These are phyloP conservation scores for Camponotus floridanus DNA, from an alignment of 1,140 invertebrate genomes.

Conservation along the genomic window DNA sequence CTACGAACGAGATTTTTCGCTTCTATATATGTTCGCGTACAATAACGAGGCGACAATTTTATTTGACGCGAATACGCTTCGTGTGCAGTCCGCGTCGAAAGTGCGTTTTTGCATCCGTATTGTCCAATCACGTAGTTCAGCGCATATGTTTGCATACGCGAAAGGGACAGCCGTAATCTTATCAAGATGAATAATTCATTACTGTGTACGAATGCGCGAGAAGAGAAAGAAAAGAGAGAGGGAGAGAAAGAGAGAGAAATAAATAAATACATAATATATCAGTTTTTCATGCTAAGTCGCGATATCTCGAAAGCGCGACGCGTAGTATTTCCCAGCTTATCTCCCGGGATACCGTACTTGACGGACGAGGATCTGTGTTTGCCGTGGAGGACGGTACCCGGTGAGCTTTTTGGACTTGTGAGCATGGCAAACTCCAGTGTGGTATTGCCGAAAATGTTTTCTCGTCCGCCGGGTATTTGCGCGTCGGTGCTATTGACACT, in stretches of 20 bases:
- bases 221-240: neutral
- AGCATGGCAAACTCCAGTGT: too few relatives aligned
- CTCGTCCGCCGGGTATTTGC: slow-evolving; percentile 45
- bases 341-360: slow-evolving; percentile 41
- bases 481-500: slow-evolving; percentile 48
- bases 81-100: too few relatives aligned
- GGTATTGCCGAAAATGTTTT: slow-evolving; percentile 56
- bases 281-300: slow-evolving; percentile 43
- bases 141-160: slow-evolving; percentile 17
- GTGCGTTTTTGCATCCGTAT: neutral
- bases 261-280: slow-evolving; percentile 63
- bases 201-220: neutral
- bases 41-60: slow-evolving; percentile 30
- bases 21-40: neutral
- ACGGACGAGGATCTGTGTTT: slow-evolving; percentile 56
- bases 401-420: slow-evolving; percentile 1
- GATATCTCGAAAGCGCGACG: slow-evolving; percentile 42
- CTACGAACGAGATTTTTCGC: slow-evolving; percentile 8
- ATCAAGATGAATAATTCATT: slow-evolving; percentile 59
- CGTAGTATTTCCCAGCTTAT: slow-evolving; percentile 53
- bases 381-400: slow-evolving; percentile 24
- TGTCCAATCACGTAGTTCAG: slow-evolving; percentile 16
- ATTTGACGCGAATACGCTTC: neutral
- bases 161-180: neutral
- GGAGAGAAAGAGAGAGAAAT: neutral